phyloP scores from a whole-genome alignment of 2,797 vertebrate genomes.

The Chloroceryle amazona region DNA sequence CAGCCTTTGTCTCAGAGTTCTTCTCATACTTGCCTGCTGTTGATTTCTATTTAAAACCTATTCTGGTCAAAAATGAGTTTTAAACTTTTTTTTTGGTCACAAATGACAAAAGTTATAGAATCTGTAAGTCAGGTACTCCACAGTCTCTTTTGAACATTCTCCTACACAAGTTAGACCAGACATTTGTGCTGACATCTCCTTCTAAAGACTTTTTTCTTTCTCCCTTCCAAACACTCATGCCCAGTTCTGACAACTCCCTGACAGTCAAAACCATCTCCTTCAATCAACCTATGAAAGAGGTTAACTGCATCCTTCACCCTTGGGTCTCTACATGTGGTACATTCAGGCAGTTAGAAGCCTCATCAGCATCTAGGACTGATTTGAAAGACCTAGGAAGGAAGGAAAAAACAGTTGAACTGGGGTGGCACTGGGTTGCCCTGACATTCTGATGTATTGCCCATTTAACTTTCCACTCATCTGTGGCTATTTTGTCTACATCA shows the following conservation, averaged over 20 bases:
- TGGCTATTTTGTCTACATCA: neutral
- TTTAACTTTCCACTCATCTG: neutral
- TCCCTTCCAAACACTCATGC: neutral
- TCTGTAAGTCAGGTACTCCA: neutral
- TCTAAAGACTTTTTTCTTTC: neutral
- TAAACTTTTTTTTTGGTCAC: neutral
- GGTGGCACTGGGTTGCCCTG: neutral
- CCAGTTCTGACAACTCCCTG: neutral
- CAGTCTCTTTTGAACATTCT: neutral
- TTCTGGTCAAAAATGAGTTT: neutral
- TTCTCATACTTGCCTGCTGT: neutral
- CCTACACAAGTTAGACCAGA: rapidly evolving
- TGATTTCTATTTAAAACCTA: neutral
- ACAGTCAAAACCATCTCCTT: neutral
- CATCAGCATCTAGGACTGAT: neutral
- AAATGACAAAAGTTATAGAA: neutral
- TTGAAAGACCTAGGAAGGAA: too few relatives aligned
- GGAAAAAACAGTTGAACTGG: neutral
- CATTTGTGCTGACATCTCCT: neutral
- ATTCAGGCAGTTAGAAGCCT: neutral
- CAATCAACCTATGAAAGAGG: neutral
- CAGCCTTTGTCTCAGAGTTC: neutral
- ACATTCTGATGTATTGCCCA: neutral
- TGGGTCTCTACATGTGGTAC: neutral
- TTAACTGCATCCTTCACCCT: neutral